Conservation (phyloP, 1,140 invertebrate species). For the Temnothorax curvispinosus region DNA sequence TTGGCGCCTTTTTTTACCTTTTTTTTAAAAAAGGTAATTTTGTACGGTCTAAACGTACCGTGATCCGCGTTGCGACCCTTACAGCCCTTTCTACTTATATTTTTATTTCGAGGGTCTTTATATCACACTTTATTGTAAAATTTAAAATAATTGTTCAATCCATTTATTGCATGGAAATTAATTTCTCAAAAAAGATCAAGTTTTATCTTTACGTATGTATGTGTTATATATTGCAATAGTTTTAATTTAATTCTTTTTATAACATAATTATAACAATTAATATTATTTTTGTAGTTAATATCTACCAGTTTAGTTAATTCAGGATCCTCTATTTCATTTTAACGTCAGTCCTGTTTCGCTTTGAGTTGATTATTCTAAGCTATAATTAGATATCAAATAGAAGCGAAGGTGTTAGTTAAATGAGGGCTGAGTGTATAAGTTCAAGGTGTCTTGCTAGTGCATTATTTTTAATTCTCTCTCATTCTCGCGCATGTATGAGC, state of each 20-base stretch:
- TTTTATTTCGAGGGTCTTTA: too few species aligned
- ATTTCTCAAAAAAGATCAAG: not conserved
- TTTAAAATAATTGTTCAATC: not conserved
- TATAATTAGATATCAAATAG: conserved; percentile 5
- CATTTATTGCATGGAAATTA: not conserved
- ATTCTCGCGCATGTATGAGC: not conserved
- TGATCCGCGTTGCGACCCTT: too few species aligned
- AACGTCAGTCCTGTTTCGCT: not conserved
- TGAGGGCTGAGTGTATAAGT: not conserved
- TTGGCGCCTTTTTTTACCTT: too few species aligned
- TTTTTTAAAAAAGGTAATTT: too few species aligned
- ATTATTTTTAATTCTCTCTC: conserved; percentile 26
- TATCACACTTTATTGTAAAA: too few species aligned
- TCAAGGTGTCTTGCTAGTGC: not conserved
- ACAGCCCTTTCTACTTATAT: too few species aligned
- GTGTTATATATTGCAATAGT: not conserved
- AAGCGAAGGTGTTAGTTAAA: not conserved
- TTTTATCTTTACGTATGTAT: not conserved
- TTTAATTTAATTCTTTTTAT: not conserved
- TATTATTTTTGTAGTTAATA: not conserved
- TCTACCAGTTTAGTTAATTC: not conserved
- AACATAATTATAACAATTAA: not conserved
- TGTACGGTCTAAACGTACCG: too few species aligned
- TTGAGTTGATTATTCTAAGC: not conserved
- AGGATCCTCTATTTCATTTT: not conserved